Percentiles rank a stretch among this genome's conserved stretches.
These are phyloP conservation scores for Drosophila tani DNA, from an alignment of 1,140 invertebrate genomes.

Conservation along the genomic window DNA sequence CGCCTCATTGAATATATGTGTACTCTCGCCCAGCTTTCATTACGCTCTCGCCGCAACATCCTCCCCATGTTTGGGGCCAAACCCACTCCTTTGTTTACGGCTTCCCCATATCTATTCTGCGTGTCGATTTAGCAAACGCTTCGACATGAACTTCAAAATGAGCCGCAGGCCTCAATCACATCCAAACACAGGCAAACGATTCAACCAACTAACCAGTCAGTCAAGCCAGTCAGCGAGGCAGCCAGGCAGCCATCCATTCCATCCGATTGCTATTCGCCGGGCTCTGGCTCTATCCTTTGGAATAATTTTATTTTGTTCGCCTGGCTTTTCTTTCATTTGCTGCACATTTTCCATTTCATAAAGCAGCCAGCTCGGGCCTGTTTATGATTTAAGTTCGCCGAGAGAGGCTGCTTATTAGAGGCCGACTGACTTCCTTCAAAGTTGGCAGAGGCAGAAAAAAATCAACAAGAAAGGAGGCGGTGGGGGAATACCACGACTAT, in stretches of 20 bases:
- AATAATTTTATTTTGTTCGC: constrained; percentile 50
- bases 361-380: constrained; percentile 71
- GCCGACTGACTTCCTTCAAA: constrained; percentile 69
- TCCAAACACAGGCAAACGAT: constrained; percentile 34
- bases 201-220: constrained; percentile 26
- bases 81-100: constrained; percentile 36
- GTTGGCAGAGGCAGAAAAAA: constrained; percentile 13
- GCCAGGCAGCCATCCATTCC: constrained; percentile 17
- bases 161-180: constrained; percentile 56
- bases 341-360: constrained; percentile 81
- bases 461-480: not conserved
- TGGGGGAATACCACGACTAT: not conserved
- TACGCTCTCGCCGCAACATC: constrained; percentile 9
- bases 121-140: constrained; percentile 48
- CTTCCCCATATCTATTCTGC: constrained; percentile 37
- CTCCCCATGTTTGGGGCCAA: not conserved
- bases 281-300: constrained; percentile 21
- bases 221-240: constrained; percentile 3
- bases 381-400: constrained; percentile 77
- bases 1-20: constrained; percentile 12
- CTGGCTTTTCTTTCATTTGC: constrained; percentile 67
- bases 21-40: constrained; percentile 18
- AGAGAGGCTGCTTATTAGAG: constrained; percentile 72
- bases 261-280: constrained; percentile 28
- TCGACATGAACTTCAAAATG: constrained; percentile 53